Evolutionary conservation across 2,113 vertebrate genomes (phyloP).

Genomic region (Hemiscyllium ocellatum): DNA sequence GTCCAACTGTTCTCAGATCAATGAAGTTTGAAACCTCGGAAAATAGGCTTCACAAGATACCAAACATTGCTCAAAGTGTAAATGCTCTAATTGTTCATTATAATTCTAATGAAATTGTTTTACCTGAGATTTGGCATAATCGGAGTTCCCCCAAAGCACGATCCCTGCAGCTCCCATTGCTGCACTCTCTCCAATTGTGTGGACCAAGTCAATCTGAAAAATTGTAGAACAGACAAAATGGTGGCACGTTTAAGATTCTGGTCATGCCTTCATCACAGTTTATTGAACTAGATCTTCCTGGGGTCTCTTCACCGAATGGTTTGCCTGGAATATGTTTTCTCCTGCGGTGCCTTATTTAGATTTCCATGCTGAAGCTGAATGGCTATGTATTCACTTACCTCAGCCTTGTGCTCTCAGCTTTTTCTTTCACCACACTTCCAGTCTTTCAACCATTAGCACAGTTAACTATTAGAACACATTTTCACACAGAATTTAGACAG

Average conservation of each 20-base stretch:
- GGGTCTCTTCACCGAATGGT: neutral
- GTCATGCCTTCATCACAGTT: neutral
- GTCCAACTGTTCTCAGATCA: neutral
- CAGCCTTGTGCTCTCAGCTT: neutral
- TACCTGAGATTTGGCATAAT: constrained; percentile 52
- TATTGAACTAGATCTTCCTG: neutral
- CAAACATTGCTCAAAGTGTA: neutral
- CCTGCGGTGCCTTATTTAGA: neutral
- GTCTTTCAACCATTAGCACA: neutral
- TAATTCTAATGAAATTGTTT: constrained; percentile 38
- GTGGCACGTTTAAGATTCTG: neutral
- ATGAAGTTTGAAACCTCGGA: neutral
- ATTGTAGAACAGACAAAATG: neutral
- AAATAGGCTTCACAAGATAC: neutral
- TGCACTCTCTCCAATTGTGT: constrained; percentile 58
- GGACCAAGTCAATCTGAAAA: constrained; percentile 53
- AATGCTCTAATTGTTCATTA: neutral
- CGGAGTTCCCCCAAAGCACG: constrained; percentile 58
- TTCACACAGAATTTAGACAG: neutral
- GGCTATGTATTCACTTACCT: neutral
- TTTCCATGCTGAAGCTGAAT: neutral
- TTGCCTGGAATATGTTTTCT: neutral
- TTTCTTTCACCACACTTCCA: neutral
- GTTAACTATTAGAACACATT: neutral
- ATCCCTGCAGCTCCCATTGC: constrained; percentile 60